Base-by-base conservation (phyloP, 1,140 invertebrate genomes). In the Lerema accius region DNA sequence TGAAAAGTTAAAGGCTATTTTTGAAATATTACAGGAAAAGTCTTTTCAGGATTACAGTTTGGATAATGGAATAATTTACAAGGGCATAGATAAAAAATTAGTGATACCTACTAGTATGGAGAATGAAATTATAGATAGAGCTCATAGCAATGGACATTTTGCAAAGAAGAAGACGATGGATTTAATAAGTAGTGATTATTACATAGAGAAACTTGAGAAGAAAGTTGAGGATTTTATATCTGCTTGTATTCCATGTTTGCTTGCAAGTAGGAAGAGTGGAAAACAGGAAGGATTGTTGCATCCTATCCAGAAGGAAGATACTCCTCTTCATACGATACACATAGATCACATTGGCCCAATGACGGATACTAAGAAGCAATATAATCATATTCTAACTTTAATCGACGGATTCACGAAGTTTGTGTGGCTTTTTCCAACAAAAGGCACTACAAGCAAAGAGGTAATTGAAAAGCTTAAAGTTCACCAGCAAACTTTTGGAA, bases 401-500 rank as follows among this genome's bases (percentile, higher is more conserved):
- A 67, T 87, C 0, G 83, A 91, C 65, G 76, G 61, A 1, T 91
- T 90, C 69, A 71, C 82, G 1, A 91, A 91, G 49, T 91, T 89
- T 69, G 67, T 71, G 2, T 84, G 76, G 72, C 16, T 91, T 17
- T 84, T 79, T 50, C 65, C 82, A 0, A 68, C 76, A 5, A 83
- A 80, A 43, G 64, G 70, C 0, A 81, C 76, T 0, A 77, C 70
- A 5, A 48, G 76, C 0, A 53, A 65, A 17, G 73, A 81, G 48
- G 66, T 63, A 7, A 1, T 73, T 87, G 32, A 23, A 67, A 4
- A 81, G 67, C 48, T 50, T 75, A 10, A 49, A n/a, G 35, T 65
- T 4, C 56, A 65, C 70, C 69, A 68, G 28, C 53, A 67, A 55
- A 55, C 56, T 11, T 6, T 73, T 61, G 73, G 73, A 9, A 65